These are phyloP conservation scores for Melanotaenia maccullochi DNA, from an alignment of 2,797 vertebrate species.

Conservation along the genomic window DNA sequence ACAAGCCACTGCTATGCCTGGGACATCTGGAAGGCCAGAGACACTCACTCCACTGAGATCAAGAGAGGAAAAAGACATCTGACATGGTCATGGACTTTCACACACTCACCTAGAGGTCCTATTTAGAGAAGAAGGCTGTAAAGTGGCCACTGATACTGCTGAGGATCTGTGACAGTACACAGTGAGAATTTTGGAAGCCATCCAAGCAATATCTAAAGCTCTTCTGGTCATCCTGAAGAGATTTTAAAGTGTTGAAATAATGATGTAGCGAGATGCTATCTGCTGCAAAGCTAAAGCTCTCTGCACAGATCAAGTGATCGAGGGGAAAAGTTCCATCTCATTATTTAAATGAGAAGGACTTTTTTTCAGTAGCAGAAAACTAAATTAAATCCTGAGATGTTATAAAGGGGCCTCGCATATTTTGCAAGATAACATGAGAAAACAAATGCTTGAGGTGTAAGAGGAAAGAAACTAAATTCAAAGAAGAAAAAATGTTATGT, in stretches of 20 bases:
- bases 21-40: conserved; percentile 76
- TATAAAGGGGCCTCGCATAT: conserved; percentile 40
- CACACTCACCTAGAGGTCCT: conserved; percentile 51
- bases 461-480: conserved; percentile 31
- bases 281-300: conserved; percentile 56
- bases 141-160: conserved; percentile 40
- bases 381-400: conserved; percentile 46
- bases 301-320: conserved; percentile 63
- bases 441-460: conserved; percentile 39
- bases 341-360: conserved; percentile 69
- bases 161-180: conserved; percentile 43
- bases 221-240: conserved; percentile 49
- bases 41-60: conserved; percentile 44
- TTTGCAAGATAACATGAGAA: conserved; percentile 43
- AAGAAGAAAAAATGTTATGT: conserved; percentile 43
- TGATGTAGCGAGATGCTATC: conserved; percentile 26
- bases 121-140: conserved; percentile 26
- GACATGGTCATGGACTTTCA: conserved; percentile 47
- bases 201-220: conserved; percentile 51
- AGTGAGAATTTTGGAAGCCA: conserved; percentile 51
- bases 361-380: conserved; percentile 39
- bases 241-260: conserved; percentile 38
- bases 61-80: conserved; percentile 34
- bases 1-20: conserved; percentile 81
- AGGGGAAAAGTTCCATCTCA: conserved; percentile 48